Base-by-base conservation (phyloP, 2,797 vertebrate genomes). In the Esox masquinongy region DNA sequence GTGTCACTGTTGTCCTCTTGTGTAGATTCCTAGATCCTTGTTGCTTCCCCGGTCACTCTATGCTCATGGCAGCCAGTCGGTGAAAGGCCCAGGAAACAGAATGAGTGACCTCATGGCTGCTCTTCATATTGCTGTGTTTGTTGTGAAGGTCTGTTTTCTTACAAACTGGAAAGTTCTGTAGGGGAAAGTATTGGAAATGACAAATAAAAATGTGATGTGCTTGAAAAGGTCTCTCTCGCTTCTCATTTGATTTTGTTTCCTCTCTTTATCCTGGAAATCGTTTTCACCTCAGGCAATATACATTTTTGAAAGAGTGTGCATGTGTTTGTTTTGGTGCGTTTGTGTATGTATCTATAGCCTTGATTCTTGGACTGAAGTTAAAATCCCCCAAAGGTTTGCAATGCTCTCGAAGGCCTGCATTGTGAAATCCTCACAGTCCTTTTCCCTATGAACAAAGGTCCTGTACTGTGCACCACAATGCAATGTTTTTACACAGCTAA, bases 171-270 rank as follows among this genome's bases (percentile, higher is more conserved):
- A 83, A 79, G 81, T 87, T 82, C 78, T 89, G 86, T 89, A 83
- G 88, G 43, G 68, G 47, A 88, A 83, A 75, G 77, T 80, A 79
- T 86, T 82, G 80, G 79, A 84, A 84, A 76, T 15, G 61, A 81
- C 31, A 59, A 80, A 88, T 89, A 88, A 90, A 88, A 86, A 88
- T 86, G 86, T 88, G 81, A 86, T 63, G 79, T 89, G 86, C 75
- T 80, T 84, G 83, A 83, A 87, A 79, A 75, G 73, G 83, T 81
- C 53, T 22, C 34, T 24, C 67, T 59, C 22, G 36, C 15, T 74
- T 67, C 49, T 71, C 59, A 76, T 67, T 67, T 72, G 5, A 74
- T 56, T 80, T 51, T 70, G 68, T 70, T 72, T 50, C 4, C 16
- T 43, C 63, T 7, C 31, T 39, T 8, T 11, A 17, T 26, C 59